These are phyloP conservation scores for Drosophila tristis DNA, from an alignment of 1,140 invertebrate genomes.

Conservation along the genomic window DNA sequence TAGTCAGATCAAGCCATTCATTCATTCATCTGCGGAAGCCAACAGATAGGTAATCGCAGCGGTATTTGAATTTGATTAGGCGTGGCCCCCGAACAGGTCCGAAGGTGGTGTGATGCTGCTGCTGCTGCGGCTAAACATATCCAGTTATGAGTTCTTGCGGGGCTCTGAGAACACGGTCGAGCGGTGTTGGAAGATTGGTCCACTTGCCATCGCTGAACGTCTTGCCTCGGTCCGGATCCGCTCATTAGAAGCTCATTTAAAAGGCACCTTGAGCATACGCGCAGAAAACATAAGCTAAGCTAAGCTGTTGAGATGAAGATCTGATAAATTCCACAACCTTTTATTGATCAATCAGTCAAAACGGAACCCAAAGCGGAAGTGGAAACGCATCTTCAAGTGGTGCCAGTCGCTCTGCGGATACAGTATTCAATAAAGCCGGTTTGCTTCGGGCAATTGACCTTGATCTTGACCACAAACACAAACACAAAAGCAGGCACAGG, in stretches of 20 bases:
- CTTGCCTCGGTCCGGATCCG: constrained; percentile 6
- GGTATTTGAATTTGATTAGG: constrained; percentile 34
- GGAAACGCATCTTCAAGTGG: constrained; percentile 62
- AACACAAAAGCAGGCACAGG: background rate
- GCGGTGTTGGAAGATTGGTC: no score
- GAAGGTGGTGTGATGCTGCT: constrained; percentile 17
- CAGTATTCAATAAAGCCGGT: constrained; percentile 67
- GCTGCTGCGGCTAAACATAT: constrained; percentile 36
- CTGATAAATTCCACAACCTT: constrained; percentile 60
- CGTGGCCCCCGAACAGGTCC: constrained; percentile 50
- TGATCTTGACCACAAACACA: constrained; percentile 76
- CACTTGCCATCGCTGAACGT: no score
- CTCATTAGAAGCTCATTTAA: constrained; percentile 47
- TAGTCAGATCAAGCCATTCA: constrained; percentile 11
- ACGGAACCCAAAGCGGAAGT: constrained; percentile 71
- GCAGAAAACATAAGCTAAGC: no score
- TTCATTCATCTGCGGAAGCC: constrained; percentile 30
- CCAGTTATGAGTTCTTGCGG: constrained; percentile 59
- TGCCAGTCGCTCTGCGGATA: constrained; percentile 26
- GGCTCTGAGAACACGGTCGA: constrained; percentile 26
- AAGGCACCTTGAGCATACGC: constrained; percentile 59
- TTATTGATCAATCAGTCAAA: constrained; percentile 71
- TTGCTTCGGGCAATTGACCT: constrained; percentile 50
- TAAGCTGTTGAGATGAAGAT: constrained; percentile 36
- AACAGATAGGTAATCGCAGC: constrained; percentile 17